A percentile compares a stretch with the other conserved stretches of the same genome.
These are phyloP conservation scores for Nebria salina DNA, from an alignment of 2,888 invertebrate species.

Conservation along the genomic window DNA sequence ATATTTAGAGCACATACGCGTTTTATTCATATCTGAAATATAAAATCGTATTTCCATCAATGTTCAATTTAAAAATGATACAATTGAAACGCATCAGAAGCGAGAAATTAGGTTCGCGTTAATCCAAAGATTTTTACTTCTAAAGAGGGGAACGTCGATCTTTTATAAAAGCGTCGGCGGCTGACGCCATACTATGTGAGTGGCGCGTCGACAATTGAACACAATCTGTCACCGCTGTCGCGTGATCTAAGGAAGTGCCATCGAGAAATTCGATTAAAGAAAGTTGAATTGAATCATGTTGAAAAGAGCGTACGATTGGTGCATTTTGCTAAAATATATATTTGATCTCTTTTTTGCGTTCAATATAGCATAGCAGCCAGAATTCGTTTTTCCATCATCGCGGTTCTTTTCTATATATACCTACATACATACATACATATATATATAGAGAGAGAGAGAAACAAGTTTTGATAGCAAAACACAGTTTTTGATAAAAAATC, in stretches of 20 bases:
- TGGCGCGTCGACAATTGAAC: constrained; percentile 36
- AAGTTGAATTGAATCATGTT: constrained; percentile 57
- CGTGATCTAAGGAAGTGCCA: constrained; percentile 53
- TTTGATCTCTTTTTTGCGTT: constrained; percentile 53
- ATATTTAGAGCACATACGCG: no score
- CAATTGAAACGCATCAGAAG: neutral
- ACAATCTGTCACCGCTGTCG: constrained; percentile 38
- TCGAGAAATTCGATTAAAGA: constrained; percentile 59
- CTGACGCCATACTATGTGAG: constrained; percentile 4
- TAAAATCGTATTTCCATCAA: neutral
- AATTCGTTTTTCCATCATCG: neutral
- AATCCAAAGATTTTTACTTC: constrained; percentile 12
- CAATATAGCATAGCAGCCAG: constrained; percentile 26
- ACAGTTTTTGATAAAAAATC: neutral
- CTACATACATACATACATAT: no score
- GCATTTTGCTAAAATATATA: constrained; percentile 58
- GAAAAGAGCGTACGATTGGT: constrained; percentile 56
- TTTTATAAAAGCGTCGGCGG: constrained; percentile 28
- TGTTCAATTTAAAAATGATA: neutral
- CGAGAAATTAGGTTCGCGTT: constrained; percentile 9
- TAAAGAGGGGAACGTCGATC: constrained; percentile 8
- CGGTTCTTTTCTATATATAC: neutral
- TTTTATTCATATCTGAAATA: no score
- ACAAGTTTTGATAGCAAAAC: neutral
- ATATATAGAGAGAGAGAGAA: neutral